These are phyloP conservation scores for Drosophila orosa DNA, from an alignment of 1,140 invertebrate genomes.

Conservation along the genomic window DNA sequence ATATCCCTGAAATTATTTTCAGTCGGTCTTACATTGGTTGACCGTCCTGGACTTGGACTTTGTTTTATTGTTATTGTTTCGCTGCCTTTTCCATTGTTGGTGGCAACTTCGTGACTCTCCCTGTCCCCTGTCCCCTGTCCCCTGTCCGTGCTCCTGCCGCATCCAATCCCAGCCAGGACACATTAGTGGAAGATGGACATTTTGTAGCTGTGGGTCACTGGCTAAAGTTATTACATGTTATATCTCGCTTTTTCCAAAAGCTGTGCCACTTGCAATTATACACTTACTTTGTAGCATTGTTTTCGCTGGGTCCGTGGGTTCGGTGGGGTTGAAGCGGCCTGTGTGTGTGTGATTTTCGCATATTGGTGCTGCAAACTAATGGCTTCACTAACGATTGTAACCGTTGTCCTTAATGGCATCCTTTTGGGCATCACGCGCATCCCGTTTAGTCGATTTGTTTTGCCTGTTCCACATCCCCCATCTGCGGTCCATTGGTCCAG, in stretches of 20 bases:
- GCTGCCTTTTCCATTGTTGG: conserved; percentile 48
- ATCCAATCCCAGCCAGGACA: conserved; percentile 55
- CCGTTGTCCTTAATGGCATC: conserved; percentile 80
- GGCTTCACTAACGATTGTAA: conserved; percentile 83
- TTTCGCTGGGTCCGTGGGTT: conserved; percentile 20
- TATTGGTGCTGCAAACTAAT: conserved; percentile 78
- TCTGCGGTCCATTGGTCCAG: conserved; percentile 26
- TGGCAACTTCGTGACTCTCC: conserved; percentile 53
- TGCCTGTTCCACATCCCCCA: conserved; percentile 20
- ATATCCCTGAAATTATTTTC: conserved; percentile 82
- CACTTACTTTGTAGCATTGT: conserved; percentile 50
- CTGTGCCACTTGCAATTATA: conserved; percentile 78
- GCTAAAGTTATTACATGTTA: conserved; percentile 75
- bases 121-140: not conserved
- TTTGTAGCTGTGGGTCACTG: conserved; percentile 42
- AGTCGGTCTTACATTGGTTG: conserved; percentile 59
- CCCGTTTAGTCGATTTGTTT: conserved; percentile 54
- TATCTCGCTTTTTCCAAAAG: conserved; percentile 72
- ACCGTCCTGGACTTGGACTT: conserved; percentile 54
- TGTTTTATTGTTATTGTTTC: conserved; percentile 82
- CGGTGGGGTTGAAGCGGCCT: conserved; percentile 18
- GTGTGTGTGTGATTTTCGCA: conserved; percentile 72
- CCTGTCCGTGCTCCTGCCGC: not conserved
- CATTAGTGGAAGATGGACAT: conserved; percentile 78
- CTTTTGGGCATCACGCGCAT: conserved; percentile 76